A percentile compares a stretch with the other conserved stretches of the same genome.
phyloP scores from a whole-genome alignment of 2,797 vertebrate species.

The Rhynchonycteris naso region DNA sequence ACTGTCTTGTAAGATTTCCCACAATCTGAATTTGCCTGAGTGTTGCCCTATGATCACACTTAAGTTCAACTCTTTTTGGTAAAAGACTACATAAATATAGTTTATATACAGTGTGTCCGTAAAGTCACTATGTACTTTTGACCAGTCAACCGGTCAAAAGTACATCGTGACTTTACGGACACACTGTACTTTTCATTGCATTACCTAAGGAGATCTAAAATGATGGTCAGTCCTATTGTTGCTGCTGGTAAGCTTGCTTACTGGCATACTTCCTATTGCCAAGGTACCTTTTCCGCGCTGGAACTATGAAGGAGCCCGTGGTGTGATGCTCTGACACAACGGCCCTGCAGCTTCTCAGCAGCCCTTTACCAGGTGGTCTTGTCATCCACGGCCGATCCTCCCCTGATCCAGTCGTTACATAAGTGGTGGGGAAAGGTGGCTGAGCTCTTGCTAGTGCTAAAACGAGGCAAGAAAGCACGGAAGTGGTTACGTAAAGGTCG shows the following conservation, averaged over 20 bases:
- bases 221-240: background rate
- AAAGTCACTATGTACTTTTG: too few relatives aligned
- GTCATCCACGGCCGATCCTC: background rate
- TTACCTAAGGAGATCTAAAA: background rate
- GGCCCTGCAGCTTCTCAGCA: background rate
- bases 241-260: background rate
- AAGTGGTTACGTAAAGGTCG: background rate
- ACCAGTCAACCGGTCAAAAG: too few relatives aligned
- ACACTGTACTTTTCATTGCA: background rate
- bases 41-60: background rate
- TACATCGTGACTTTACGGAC: too few relatives aligned
- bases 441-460: background rate
- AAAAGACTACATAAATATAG: background rate
- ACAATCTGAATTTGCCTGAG: background rate
- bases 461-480: background rate
- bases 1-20: background rate
- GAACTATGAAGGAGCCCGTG: background rate
- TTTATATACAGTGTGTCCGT: too few relatives aligned
- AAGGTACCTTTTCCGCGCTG: background rate
- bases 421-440: background rate
- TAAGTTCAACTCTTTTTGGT: background rate
- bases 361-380: background rate
- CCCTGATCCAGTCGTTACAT: background rate
- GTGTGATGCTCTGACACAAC: background rate
- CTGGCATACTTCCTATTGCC: background rate